Conservation (phyloP, 37 sponge, comb jelly and placozoan species). For the Halichondria panicea region DNA sequence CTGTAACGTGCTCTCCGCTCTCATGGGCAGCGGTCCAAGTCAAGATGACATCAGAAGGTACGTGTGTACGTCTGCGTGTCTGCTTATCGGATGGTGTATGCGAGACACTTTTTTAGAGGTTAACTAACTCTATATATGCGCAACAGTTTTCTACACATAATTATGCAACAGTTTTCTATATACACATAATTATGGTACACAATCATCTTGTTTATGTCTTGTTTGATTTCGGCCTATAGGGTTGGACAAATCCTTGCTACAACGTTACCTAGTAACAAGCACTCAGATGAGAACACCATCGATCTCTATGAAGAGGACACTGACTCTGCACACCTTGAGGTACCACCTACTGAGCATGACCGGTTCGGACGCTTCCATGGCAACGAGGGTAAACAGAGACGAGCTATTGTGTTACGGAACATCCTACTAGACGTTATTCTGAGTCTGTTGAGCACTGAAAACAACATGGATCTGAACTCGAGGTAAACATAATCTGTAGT, state of each 20-base stretch:
- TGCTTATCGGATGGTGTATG: too few species aligned
- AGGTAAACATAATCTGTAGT: conserved; percentile 54
- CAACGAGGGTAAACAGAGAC: conserved; percentile 6
- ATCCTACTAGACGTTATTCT: conserved; percentile 71
- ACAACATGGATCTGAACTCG: conserved; percentile 29
- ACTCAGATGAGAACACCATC: conserved; percentile 39
- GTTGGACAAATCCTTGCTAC: conserved; percentile 63
- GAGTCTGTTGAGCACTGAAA: conserved; percentile 30
- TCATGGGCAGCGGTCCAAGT: conserved; percentile 25
- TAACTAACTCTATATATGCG: too few species aligned
- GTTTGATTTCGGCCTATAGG: conserved; percentile 13
- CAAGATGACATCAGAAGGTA: conserved; percentile 61
- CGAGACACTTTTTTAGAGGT: too few species aligned
- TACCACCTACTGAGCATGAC: background rate
- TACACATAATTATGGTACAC: too few species aligned
- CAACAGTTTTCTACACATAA: too few species aligned
- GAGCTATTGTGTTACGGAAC: conserved; percentile 68
- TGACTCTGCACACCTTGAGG: background rate
- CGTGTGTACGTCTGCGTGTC: background rate
- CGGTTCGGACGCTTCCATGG: conserved; percentile 12
- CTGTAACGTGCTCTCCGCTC: conserved; percentile 48
- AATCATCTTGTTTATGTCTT: conserved; percentile 2
- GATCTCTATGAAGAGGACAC: conserved; percentile 32
- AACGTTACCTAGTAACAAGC: conserved; percentile 37
- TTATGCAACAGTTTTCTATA: too few species aligned